phyloP scores from a whole-genome alignment of 1,140 invertebrate species.

The Platyscapa corneri region DNA sequence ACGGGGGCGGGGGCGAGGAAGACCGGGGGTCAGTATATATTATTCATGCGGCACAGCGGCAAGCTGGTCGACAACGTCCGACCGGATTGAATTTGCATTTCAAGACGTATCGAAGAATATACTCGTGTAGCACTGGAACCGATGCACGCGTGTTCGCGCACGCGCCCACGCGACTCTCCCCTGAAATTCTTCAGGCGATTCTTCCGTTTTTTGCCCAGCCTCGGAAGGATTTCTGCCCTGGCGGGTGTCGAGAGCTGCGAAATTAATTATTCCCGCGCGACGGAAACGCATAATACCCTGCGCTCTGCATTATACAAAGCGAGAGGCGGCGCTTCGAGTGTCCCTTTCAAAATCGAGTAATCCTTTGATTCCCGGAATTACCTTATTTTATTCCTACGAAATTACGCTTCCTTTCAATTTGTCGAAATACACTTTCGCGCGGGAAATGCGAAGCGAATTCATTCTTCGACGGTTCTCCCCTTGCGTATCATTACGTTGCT shows the following conservation, averaged over 20 bases:
- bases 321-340: not conserved
- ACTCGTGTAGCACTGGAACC: not conserved
- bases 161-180: too few relatives aligned
- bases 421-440: not conserved
- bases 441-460: too few relatives aligned
- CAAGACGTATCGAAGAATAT: constrained; percentile 59
- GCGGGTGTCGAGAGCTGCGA: not conserved
- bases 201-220: not conserved
- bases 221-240: not conserved
- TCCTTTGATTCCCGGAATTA: not conserved
- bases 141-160: not conserved
- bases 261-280: not conserved
- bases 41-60: constrained; percentile 62
- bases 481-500: too few relatives aligned
- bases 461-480: too few relatives aligned
- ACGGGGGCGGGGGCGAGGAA: not conserved
- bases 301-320: not conserved
- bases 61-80: constrained; percentile 62
- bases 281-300: not conserved
- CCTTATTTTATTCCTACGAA: not conserved
- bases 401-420: not conserved
- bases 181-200: not conserved
- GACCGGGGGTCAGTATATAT: constrained; percentile 59
- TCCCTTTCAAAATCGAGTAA: not conserved
- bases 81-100: constrained; percentile 67